These are phyloP conservation scores for Cebidichthys violaceus DNA, from an alignment of 2,113 vertebrate species.

Conservation along the genomic window DNA sequence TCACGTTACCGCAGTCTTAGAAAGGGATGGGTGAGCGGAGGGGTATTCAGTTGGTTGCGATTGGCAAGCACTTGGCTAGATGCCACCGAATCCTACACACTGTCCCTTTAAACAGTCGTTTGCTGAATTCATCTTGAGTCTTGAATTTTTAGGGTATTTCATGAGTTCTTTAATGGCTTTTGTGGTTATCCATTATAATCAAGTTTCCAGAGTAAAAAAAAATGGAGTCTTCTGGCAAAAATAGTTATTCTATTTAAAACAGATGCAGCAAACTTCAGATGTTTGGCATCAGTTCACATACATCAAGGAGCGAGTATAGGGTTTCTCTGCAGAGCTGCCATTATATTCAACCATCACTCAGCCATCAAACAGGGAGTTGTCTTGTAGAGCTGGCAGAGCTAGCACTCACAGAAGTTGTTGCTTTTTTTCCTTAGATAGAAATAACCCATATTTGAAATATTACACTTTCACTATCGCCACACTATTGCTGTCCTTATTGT, in stretches of 20 bases:
- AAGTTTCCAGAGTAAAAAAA: conserved; percentile 32
- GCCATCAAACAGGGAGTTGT: neutral
- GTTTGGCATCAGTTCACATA: conserved; percentile 28
- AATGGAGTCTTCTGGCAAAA: conserved; percentile 33
- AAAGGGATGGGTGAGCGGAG: neutral
- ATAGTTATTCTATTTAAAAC: conserved; percentile 47
- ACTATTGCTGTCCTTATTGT: conserved; percentile 17
- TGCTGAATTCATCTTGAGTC: neutral
- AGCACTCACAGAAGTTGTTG: neutral
- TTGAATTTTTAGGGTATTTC: neutral
- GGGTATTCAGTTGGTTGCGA: too few species aligned
- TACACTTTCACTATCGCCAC: conserved; percentile 12
- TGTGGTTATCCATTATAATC: neutral
- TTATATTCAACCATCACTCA: conserved; percentile 32
- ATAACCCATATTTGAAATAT: neutral
- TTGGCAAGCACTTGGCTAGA: too few species aligned
- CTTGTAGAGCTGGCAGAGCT: neutral
- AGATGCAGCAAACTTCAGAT: conserved; percentile 55
- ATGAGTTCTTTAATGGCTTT: neutral
- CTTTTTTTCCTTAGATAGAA: neutral
- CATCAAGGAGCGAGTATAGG: conserved; percentile 27
- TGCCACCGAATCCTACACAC: too few species aligned
- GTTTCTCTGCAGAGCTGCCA: conserved; percentile 43
- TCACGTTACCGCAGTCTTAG: neutral
- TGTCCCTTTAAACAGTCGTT: neutral